Evolutionary conservation across 1,140 invertebrate species (phyloP), one percentile per base, ranked within the genome.

Genomic region (Cotesia chilonis): DNA sequence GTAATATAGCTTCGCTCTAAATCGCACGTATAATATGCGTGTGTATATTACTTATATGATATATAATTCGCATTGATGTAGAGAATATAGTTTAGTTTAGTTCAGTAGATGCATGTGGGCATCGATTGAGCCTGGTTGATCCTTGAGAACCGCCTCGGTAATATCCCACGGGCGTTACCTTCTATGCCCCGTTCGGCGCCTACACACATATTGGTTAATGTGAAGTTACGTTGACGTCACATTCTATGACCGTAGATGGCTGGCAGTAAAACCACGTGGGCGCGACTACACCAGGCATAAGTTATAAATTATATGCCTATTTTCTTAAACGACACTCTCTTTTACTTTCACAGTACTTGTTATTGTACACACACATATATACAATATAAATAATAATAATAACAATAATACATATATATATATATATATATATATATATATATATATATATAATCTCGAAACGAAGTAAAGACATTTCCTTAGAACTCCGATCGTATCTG

Each of bases 211-310:
- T 78, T 76, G 79, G 74, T 77, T 75, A 78, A 79, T 77, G 75
- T 79, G 78, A 81, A 83, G 80, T 81, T 78, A 77, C 74, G 78
- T 77, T 83, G 80, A 83, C 81, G 81, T 83, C 81, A 83, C 79
- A 71, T 74, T 61, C 59, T 68, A 64, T 47, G 69, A 75, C 80
- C 81, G 76, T 83, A 83, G 75, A 83, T 82, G 81, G 81, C 70
- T 74, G 75, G 78, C 68, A 74, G 52, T 61, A 60, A 55, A 57
- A 75, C 73, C 75, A 73, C 74, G 80, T 82, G 79, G 81, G 80
- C 79, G 80, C 79, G 75, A 77, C 41, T 47, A 47, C 74, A 65
- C 36, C 71, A 57, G 57, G 71, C 71, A 68, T 72, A 74, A 72
- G 75, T 77, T 81, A 80, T 77, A 80, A 81, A 81, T 79, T 81